Evolutionary conservation across 2,797 vertebrate genomes (phyloP).

Genomic region (Lutjanus argentimaculatus): DNA sequence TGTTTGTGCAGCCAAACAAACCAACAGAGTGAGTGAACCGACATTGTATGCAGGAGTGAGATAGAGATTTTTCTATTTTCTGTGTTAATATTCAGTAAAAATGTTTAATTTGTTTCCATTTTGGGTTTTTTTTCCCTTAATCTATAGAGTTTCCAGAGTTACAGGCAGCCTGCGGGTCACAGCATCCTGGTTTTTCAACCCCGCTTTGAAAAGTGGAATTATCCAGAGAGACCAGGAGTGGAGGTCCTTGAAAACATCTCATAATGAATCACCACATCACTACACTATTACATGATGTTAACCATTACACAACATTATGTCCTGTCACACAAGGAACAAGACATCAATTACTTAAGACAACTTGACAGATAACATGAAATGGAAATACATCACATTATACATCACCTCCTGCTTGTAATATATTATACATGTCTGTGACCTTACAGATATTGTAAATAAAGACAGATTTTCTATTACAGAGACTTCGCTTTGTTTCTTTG

Average conservation of each 20-base stretch:
- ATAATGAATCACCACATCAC: background rate
- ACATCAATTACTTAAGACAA: background rate
- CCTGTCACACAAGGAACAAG: background rate
- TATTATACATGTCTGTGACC: background rate
- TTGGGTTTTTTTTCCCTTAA: background rate
- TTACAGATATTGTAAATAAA: slow-evolving; percentile 48
- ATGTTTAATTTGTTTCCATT: background rate
- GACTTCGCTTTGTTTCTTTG: background rate
- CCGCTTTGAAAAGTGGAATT: slow-evolving; percentile 6
- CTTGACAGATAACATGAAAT: too few species aligned
- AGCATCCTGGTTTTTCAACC: accelerated
- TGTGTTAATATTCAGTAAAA: background rate
- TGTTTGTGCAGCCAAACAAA: slow-evolving; percentile 60
- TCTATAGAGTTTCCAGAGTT: slow-evolving; percentile 31
- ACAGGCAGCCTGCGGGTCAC: background rate
- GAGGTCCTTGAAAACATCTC: background rate
- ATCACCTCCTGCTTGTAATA: background rate
- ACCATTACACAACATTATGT: accelerated
- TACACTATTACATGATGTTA: background rate
- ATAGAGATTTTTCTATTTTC: background rate
- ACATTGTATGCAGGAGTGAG: background rate
- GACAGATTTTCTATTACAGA: background rate
- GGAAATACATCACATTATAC: background rate
- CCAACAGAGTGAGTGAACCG: slow-evolving; percentile 59
- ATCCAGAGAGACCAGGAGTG: background rate